These are phyloP conservation scores for Metaphire vulgaris DNA, from an alignment of 1,140 invertebrate species.

Conservation along the genomic window DNA sequence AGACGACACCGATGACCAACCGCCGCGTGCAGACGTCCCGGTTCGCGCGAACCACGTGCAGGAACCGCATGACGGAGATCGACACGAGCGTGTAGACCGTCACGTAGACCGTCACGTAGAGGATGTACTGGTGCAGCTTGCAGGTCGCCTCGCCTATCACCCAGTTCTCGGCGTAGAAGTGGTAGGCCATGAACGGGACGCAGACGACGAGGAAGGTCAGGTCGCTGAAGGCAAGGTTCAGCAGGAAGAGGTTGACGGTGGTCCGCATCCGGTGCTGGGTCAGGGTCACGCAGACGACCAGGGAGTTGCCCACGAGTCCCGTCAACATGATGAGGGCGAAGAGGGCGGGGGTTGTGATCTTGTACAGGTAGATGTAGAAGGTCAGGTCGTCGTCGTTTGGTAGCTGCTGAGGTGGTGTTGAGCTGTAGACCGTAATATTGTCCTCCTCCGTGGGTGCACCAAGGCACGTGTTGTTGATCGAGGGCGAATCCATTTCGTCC, in stretches of 20 bases:
- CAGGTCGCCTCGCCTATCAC: constrained; percentile 25
- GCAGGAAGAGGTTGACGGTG: constrained; percentile 28
- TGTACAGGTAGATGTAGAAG: background rate
- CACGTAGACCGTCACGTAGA: constrained; percentile 72
- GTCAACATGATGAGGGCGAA: background rate
- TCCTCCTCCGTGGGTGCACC: too few relatives aligned
- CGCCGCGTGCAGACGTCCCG: background rate
- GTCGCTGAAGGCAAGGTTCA: constrained; percentile 31
- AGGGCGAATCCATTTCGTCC: too few relatives aligned
- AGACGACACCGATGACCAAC: background rate
- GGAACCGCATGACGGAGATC: constrained; percentile 61
- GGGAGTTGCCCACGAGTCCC: background rate
- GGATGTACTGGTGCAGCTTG: constrained; percentile 24
- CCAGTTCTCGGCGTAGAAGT: constrained; percentile 28
- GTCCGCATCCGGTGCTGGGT: constrained; percentile 15
- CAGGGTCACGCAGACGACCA: background rate
- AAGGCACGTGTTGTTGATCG: too few relatives aligned
- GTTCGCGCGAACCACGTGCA: constrained; percentile 20
- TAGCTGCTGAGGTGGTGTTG: too few relatives aligned
- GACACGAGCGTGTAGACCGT: constrained; percentile 85
- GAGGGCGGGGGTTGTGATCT: background rate
- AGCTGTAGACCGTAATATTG: too few relatives aligned
- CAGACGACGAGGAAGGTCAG: constrained; percentile 25
- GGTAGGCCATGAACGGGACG: constrained; percentile 25
- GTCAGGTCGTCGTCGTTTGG: background rate